phyloP scores from a whole-genome alignment of 2,797 vertebrate genomes.

The Amphiprion clarkii region DNA sequence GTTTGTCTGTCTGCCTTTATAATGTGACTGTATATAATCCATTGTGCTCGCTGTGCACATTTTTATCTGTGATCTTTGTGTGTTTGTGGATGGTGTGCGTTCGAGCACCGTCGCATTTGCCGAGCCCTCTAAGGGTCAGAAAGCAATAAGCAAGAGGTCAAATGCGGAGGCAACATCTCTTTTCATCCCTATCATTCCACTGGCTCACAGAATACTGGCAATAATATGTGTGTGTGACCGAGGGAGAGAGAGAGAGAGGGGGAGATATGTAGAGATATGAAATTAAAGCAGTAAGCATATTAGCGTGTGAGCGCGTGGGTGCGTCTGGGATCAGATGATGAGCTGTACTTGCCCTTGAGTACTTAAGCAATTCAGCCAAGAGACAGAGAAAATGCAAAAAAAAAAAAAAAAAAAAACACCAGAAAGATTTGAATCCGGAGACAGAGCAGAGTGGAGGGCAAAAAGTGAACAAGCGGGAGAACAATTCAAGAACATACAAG shows the following conservation, averaged over 20 bases:
- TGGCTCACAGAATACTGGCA: slow-evolving; percentile 15
- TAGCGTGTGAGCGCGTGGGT: neutral
- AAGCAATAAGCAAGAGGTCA: slow-evolving; percentile 44
- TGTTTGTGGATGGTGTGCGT: neutral
- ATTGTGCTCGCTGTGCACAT: neutral
- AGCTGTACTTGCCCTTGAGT: slow-evolving; percentile 24
- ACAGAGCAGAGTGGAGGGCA: neutral
- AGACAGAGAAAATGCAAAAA: slow-evolving; percentile 4
- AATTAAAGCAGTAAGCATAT: slow-evolving; percentile 29
- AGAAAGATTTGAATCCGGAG: slow-evolving; percentile 8
- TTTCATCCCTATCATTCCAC: slow-evolving; percentile 25
- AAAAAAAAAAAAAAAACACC: neutral
- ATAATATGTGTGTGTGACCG: slow-evolving; percentile 12
- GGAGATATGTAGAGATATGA: slow-evolving; percentile 17
- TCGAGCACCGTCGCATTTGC: neutral
- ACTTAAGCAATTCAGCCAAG: slow-evolving; percentile 27
- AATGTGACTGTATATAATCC: neutral
- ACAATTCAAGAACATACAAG: neutral
- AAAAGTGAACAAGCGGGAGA: slow-evolving; percentile 4
- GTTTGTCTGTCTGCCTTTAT: neutral
- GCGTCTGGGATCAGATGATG: slow-evolving; percentile 21
- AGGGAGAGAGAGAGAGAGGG: neutral
- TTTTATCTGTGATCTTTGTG: neutral
- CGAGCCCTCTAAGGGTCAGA: slow-evolving; percentile 20
- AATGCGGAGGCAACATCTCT: slow-evolving; percentile 25